Conservation (phyloP, 2,113 vertebrate genomes). For the Mirounga angustirostris region DNA sequence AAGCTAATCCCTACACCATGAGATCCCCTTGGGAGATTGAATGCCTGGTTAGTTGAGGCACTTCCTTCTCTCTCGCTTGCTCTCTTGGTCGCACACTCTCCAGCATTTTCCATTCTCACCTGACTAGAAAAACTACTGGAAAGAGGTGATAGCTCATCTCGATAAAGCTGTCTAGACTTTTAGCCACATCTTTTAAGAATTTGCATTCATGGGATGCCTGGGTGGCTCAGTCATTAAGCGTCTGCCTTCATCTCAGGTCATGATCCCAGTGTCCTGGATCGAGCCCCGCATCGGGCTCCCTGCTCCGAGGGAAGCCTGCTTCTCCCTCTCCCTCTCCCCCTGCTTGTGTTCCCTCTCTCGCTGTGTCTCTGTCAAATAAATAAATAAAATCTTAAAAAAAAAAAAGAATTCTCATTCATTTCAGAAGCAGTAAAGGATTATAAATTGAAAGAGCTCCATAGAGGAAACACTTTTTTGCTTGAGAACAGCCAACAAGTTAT, state of each 20-base stretch:
- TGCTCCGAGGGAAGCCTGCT: too few relatives aligned
- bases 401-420: slow-evolving; percentile 44
- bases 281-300: too few relatives aligned
- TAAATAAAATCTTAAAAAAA: too few relatives aligned
- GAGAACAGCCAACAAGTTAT: slow-evolving; percentile 50
- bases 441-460: slow-evolving; percentile 13
- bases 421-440: slow-evolving; percentile 21
- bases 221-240: too few relatives aligned
- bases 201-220: not conserved
- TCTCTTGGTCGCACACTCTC: not conserved
- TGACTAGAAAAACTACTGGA: slow-evolving; percentile 15
- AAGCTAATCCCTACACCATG: not conserved
- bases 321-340: too few relatives aligned
- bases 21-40: not conserved
- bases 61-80: not conserved
- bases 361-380: too few relatives aligned
- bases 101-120: not conserved
- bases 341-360: too few relatives aligned
- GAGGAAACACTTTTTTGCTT: slow-evolving; percentile 49
- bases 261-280: too few relatives aligned
- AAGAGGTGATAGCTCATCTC: not conserved
- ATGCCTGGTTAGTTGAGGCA: not conserved
- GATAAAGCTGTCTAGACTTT: not conserved
- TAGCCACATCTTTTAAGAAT: not conserved
- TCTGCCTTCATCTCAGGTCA: too few relatives aligned